Base-by-base conservation (phyloP, 2,113 vertebrate genomes). In the Scortum barcoo region DNA sequence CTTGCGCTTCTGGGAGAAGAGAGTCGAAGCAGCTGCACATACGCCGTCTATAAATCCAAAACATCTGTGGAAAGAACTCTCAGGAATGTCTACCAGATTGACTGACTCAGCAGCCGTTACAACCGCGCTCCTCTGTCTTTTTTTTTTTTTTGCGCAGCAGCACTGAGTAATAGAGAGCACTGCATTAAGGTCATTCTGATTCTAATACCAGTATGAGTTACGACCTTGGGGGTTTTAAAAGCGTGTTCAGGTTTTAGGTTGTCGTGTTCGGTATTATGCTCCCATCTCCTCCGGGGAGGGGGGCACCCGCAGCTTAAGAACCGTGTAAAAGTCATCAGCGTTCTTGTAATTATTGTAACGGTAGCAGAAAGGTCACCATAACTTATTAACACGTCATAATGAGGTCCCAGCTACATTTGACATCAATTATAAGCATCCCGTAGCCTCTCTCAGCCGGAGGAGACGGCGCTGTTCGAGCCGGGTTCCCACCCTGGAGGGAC, bases 381-480 rank as follows among this genome's bases (percentile, higher is more conserved):
- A 92, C 88, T 80, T 93, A 93, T 93, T 93, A 92, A 83, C 82
- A 57, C 86, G 89, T 91, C 91, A 76, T 90, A 90, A 91, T 91
- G 89, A 91, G 88, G 85, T 85, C 89, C 65, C 57, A 1, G 78
- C 66, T 80, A 86, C 76, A 48, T 90, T 91, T 89, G 88, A 89
- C 86, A 91, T 86, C 78, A 91, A 91, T 94, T 93, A 92, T 72
- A 46, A 81, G 71, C 76, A 61, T 86, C 86, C 63, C 38, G 75
- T 61, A 68, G 69, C 78, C 54, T 84, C 69, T 53, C 69, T 86
- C 74, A 33, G 63, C 53, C 50, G 22, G 72, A 80, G 80, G 58
- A 78, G 72, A 58, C 48, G 0, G 61, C 48, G 51, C 54, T 48
- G 72, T 81, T 53, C 7, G 44, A 73, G n/a, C 42, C 30, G 24